phyloP scores from a whole-genome alignment of 53 echinoderm and acorn worm genomes.

The Henricia sp. region DNA sequence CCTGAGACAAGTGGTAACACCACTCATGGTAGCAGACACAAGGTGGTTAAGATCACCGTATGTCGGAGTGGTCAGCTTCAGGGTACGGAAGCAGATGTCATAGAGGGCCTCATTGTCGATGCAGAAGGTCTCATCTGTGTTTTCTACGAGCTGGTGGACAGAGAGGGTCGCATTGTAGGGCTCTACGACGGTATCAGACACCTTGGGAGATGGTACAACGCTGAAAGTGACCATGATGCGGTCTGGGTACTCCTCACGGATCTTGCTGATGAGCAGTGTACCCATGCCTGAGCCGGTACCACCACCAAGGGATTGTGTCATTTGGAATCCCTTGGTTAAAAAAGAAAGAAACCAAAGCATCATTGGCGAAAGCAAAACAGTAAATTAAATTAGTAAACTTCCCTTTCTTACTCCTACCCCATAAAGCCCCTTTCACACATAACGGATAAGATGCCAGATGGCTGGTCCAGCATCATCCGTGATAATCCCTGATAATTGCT shows the following conservation, averaged over 20 bases:
- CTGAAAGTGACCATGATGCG: slow-evolving; percentile 96
- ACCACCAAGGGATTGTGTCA: slow-evolving; percentile 94
- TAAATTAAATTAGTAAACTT: not conserved
- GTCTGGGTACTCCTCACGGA: slow-evolving; percentile 96
- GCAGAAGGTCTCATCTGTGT: slow-evolving; percentile 96
- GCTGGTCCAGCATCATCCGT: no score
- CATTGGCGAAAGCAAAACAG: slow-evolving; percentile 2
- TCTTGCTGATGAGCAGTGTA: slow-evolving; percentile 94
- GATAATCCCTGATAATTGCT: no score
- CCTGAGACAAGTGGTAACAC: slow-evolving; percentile 95
- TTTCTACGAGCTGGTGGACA: slow-evolving; percentile 97
- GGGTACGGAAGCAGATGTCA: slow-evolving; percentile 97
- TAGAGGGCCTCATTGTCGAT: slow-evolving; percentile 98
- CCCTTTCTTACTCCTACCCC: no score
- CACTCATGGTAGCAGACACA: slow-evolving; percentile 98
- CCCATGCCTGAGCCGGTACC: slow-evolving; percentile 96
- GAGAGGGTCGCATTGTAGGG: slow-evolving; percentile 98
- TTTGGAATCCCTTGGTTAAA: slow-evolving; percentile 85
- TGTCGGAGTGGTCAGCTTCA: slow-evolving; percentile 96
- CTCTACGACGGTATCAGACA: slow-evolving; percentile 98
- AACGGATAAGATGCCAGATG: no score
- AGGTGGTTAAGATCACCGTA: slow-evolving; percentile 99
- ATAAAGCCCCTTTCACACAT: no score
- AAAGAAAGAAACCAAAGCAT: no score
- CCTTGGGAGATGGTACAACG: slow-evolving; percentile 97